Base-by-base conservation (phyloP, 2,797 vertebrate genomes). In the Falco berigora region DNA sequence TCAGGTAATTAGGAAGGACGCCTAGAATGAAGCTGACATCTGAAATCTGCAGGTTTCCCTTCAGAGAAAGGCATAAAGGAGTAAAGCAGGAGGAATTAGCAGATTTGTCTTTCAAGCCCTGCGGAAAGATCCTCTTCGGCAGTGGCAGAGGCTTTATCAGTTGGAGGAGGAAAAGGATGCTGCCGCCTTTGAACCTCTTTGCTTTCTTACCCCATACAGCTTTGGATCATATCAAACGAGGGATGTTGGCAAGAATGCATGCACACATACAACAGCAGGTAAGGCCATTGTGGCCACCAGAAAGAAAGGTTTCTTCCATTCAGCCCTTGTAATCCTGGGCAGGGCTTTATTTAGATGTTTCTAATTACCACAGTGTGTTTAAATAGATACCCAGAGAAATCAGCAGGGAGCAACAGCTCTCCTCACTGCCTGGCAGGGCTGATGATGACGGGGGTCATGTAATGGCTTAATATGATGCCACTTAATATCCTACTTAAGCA, bases 401-500 rank as follows among this genome's bases (percentile, higher is more conserved):
- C 96, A 97, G 88, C 85, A 76, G 95, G 88, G 93, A 94, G 91
- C 82, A 88, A 95, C 78, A 88, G 76, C 69, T 91, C 72, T 94
- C 90, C 83, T 90, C 63, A 67, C 55, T 50, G 85, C 94, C 74
- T 95, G 94, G 79, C 88, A 90, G 76, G 66, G 71, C 76, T 91
- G 94, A 83, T 87, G 92, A 94, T 95, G 95, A 95, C 91, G 92
- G 92, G 79, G 95, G 96, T 96, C 95, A 92, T 59, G 76, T 92
- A 92, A 95, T 84, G 94, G 85, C 77, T 97, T 97, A 96, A 96
- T 95, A 93, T 92, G 95, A 96, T 95, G 88, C 94, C 90, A 92
- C 94, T 97, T 97, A 96, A 95, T 96, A 93, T 94, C 95, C 93
- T 93, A 91, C 93, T 95, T 96, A 95, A 96, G 94, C 94, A 89